Percentiles rank a stretch among this genome's conserved stretches.
These are phyloP conservation scores for Ophion slaviceki DNA, from an alignment of 2,888 invertebrate species.

Conservation along the genomic window DNA sequence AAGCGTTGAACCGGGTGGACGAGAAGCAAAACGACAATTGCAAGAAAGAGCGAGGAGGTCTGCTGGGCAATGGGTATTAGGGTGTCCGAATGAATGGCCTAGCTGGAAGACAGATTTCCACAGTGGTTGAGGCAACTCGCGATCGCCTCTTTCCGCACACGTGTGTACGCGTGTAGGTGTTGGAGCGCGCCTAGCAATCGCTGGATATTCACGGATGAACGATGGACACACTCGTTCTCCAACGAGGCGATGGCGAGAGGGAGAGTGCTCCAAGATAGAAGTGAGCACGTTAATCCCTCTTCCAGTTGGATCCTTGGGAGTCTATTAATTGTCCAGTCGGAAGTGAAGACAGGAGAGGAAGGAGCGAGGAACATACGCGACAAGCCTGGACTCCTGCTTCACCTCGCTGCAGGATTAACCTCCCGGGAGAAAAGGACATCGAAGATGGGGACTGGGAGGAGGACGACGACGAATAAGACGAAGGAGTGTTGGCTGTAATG, in stretches of 20 bases:
- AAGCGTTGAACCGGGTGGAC: constrained; percentile 3
- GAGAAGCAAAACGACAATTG: constrained; percentile 21
- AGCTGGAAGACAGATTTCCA: constrained; percentile 54
- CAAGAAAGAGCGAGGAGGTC: constrained; percentile 6
- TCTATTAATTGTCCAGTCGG: constrained; percentile 66
- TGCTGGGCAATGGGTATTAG: constrained; percentile 28
- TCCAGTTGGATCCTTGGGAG: constrained; percentile 56
- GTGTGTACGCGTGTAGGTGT: constrained; percentile 1
- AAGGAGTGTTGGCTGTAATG: constrained; percentile 50
- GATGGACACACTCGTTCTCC: constrained; percentile 25
- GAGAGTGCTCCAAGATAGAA: constrained; percentile 28
- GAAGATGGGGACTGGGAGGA: constrained; percentile 19
- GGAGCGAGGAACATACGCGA: constrained; percentile 1
- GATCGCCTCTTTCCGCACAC: constrained; percentile 34
- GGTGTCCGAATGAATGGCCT: constrained; percentile 40
- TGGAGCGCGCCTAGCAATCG: constrained; percentile 15
- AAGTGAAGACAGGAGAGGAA: constrained; percentile 53
- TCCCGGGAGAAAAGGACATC: constrained; percentile 9
- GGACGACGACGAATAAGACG: constrained; percentile 42
- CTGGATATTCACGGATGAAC: constrained; percentile 30
- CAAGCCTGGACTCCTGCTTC: constrained; percentile 10
- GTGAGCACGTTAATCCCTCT: constrained; percentile 56
- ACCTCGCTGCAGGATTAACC: constrained; percentile 36
- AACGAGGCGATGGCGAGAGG: constrained; percentile 20
- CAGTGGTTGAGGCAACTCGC: constrained; percentile 61